A percentile compares a stretch with the other conserved stretches of the same genome.
Evolutionary conservation across 2,113 vertebrate species (phyloP).

Genomic region (Casuarius casuarius): DNA sequence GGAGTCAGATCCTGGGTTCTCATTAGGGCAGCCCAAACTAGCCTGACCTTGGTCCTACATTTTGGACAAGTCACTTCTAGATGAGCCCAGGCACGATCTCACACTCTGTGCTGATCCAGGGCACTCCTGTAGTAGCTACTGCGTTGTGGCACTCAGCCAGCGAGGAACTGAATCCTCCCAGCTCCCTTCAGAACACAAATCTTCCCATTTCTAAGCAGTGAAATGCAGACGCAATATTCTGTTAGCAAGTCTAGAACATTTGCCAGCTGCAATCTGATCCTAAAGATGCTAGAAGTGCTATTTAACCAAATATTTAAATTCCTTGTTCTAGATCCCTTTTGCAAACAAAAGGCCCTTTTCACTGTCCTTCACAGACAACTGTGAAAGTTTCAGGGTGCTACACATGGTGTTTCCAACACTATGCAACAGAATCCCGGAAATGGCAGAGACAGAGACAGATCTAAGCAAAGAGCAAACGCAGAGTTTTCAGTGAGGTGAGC

Average conservation of each 20-base stretch:
- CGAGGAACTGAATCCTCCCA: too few relatives aligned
- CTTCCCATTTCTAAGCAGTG: background rate
- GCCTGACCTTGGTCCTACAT: background rate
- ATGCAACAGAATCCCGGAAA: background rate
- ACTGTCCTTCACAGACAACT: background rate
- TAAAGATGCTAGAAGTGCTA: too few relatives aligned
- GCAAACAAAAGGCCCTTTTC: background rate
- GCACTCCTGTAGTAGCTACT: background rate
- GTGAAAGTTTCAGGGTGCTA: background rate
- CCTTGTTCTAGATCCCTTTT: background rate
- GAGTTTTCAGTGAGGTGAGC: background rate
- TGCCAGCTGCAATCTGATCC: too few relatives aligned
- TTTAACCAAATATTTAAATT: background rate
- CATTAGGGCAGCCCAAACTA: background rate
- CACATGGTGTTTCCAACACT: background rate
- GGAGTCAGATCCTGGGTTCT: background rate
- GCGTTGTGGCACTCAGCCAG: background rate
- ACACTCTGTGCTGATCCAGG: too few relatives aligned
- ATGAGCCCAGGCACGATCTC: background rate
- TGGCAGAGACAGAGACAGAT: too few relatives aligned
- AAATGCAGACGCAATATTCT: too few relatives aligned
- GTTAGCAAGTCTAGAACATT: too few relatives aligned
- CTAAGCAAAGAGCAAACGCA: too few relatives aligned
- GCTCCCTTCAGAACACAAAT: background rate
- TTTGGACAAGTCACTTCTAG: background rate